Base-by-base conservation (phyloP, 2,797 vertebrate genomes). In the Acrocephalus scirpaceus region DNA sequence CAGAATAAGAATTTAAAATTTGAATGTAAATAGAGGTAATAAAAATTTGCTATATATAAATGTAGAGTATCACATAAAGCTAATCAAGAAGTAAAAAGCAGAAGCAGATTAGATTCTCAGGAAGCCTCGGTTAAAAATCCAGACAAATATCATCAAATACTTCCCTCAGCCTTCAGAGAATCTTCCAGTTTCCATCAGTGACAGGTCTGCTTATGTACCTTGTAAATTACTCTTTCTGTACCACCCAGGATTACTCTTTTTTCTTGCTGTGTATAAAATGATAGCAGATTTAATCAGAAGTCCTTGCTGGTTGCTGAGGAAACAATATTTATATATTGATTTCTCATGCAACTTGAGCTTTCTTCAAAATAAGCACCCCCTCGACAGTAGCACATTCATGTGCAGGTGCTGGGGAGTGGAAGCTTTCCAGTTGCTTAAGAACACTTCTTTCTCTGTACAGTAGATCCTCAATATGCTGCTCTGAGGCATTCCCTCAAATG, bases 231-330 rank as follows among this genome's bases (percentile, higher is more conserved):
- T 57, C 19, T 48, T 30, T 60, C 44, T 76, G 4, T 75, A 65
- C 51, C 30, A 38, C 34, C 6, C n/a, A 58, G 72, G 27, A 66
- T 83, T 67, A 85, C 16, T 53, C 9, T 48, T 76, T 81, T 70
- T 75, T 88, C 32, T 65, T 71, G 32, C 47, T 86, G 16, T 21
- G 5, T 66, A 48, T 57, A 81, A 73, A 86, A 47, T 56, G 34
- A 56, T 50, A 80, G 38, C 34, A 88, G 42, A 38, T 57, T 73
- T 76, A 75, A 57, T 61, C 34, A 62, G 38, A 95, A 89, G 34
- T 56, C 77, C 42, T 74, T 44, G 77, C 61, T 83, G 62, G 80
- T 83, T 95, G 74, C 87, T 92, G 85, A 78, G 72, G 93, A 95
- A 93, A 94, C 70, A 61, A 58, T 92, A 89, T 89, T 92, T 92